A percentile compares a stretch with the other conserved stretches of the same genome.
Evolutionary conservation across 2,888 invertebrate genomes (phyloP).

Genomic region (Harpalus rubripes): DNA sequence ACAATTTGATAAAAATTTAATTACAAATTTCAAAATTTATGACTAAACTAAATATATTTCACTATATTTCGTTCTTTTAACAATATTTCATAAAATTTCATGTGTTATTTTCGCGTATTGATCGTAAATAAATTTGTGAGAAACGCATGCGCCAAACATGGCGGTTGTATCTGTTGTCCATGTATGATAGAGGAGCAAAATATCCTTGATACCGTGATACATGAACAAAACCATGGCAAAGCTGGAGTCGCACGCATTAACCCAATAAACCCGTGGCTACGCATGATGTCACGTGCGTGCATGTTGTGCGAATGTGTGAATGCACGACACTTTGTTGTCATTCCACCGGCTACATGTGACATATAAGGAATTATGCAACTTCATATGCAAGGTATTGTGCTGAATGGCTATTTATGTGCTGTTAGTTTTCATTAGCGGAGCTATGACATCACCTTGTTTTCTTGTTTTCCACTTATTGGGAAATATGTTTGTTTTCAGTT

Average conservation of each 20-base stretch:
- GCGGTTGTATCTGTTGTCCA: conserved; percentile 15
- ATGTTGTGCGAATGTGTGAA: conserved; percentile 20
- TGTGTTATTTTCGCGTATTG: background rate
- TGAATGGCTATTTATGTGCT: conserved; percentile 31
- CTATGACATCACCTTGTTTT: conserved; percentile 52
- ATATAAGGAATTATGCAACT: conserved; percentile 64
- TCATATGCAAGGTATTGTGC: conserved; percentile 52
- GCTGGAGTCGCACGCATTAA: conserved; percentile 17
- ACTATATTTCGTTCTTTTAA: too few relatives aligned
- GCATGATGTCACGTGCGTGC: conserved; percentile 46
- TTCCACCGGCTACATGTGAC: conserved; percentile 41
- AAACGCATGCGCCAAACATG: conserved; percentile 56
- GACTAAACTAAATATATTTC: too few relatives aligned
- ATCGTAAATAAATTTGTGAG: background rate
- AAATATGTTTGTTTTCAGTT: conserved; percentile 43
- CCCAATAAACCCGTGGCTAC: conserved; percentile 1
- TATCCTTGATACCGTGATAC: conserved; percentile 8
- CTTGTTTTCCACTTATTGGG: conserved; percentile 53
- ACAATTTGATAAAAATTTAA: background rate
- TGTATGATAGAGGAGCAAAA: conserved; percentile 2
- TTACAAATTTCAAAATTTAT: background rate
- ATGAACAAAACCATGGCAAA: conserved; percentile 7
- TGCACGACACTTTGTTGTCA: conserved; percentile 39
- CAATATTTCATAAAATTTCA: background rate
- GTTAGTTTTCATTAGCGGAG: conserved; percentile 43